These are phyloP conservation scores for Siniperca scherzeri DNA, from an alignment of 2,797 vertebrate species.

Conservation along the genomic window DNA sequence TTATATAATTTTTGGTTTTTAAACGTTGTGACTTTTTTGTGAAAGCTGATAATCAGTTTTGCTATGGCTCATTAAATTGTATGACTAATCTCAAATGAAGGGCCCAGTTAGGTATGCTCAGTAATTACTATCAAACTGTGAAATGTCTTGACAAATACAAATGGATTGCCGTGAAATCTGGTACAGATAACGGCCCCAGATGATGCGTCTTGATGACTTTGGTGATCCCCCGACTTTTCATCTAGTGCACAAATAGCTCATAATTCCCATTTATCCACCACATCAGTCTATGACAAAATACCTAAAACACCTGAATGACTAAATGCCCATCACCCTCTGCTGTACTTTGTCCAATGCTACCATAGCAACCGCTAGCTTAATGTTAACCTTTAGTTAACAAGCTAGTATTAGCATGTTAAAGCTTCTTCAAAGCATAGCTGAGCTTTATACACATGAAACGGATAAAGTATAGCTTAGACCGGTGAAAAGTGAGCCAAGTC, in stretches of 20 bases:
- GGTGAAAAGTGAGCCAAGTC: neutral
- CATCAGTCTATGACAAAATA: neutral
- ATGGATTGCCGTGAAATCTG: slow-evolving; percentile 16
- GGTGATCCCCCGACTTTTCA: neutral
- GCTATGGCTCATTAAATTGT: slow-evolving; percentile 3
- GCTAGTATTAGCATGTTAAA: neutral
- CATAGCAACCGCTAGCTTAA: neutral
- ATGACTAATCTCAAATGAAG: slow-evolving; percentile 33
- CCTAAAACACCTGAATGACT: neutral
- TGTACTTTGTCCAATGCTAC: neutral
- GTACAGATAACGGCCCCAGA: slow-evolving; percentile 1
- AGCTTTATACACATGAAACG: neutral
- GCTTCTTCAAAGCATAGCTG: neutral
- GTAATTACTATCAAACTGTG: slow-evolving; percentile 36
- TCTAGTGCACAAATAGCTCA: neutral
- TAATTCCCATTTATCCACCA: neutral
- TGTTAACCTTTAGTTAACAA: neutral
- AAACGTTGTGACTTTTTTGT: neutral
- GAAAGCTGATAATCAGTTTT: slow-evolving; percentile 13
- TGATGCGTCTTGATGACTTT: neutral
- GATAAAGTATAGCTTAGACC: neutral
- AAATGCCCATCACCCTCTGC: neutral
- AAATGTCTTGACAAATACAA: slow-evolving; percentile 17
- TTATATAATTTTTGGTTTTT: neutral
- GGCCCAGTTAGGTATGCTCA: slow-evolving; percentile 4